Base-by-base conservation (phyloP, 2,113 vertebrate species). In the Osmerus mordax region DNA sequence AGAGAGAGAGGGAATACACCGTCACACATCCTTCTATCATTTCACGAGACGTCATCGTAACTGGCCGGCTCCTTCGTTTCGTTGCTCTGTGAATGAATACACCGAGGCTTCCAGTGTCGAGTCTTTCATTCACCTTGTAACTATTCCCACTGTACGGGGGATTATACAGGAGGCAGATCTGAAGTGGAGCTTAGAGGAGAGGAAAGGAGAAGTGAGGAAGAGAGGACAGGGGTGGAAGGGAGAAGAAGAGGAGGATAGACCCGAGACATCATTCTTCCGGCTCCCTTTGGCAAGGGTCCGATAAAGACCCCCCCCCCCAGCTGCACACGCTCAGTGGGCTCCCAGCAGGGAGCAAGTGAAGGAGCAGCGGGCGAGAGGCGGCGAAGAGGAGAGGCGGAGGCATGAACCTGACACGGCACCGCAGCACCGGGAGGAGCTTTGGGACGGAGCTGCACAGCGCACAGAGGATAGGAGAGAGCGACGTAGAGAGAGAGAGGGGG, bases 91-190 rank as follows among this genome's bases (percentile, higher is more conserved):
- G 23, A 65, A 52, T 58, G 15, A 77, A 64, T 60, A 28, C 9
- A 25, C 70, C 19, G 58, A 23, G 29, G 29, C 16, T 78, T 8
- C 53, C 23, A 54, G 58, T 0, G 64, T 9, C 65, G 54, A 52
- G 8, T 63, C 69, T 74, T 23, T 32, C 21, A 64, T 41, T 67
- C 70, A 71, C 28, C 71, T 71, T 3, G 0, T 60, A 23, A 51
- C 51, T 36, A 47, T 3, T 21, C n/a, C 73, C 67, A 74, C 21
- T 1, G 67, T 68, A 75, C 73, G 16, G 41, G 69, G 67, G 53
- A 19, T 21, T 0, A 75, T 81, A 69, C 29, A 79, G 78, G 74
- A 52, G 55, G 29, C 71, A 73, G 67, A 29, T 65, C 29, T 72
- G 65, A 73, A 81, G 18, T 14, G 47, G 73, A 67, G 19, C 52